These are phyloP conservation scores for Lonchura striata DNA, from an alignment of 2,113 vertebrate genomes.

Conservation along the genomic window DNA sequence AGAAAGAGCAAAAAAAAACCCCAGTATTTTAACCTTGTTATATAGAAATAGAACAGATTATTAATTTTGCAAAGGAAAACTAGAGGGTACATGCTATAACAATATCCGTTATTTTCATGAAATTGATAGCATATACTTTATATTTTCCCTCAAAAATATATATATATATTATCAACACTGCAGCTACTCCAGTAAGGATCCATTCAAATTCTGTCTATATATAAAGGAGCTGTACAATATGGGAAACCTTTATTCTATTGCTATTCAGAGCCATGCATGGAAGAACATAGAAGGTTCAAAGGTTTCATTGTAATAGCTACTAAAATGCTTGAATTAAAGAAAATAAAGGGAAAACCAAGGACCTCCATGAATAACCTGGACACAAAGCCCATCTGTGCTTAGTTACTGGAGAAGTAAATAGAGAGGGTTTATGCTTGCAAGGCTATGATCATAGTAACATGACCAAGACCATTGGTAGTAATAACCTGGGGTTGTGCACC, in stretches of 20 bases:
- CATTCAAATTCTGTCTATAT: not conserved
- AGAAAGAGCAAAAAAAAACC: not conserved
- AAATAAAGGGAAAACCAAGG: not conserved
- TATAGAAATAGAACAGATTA: not conserved
- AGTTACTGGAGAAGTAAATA: not conserved
- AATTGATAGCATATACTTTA: not conserved
- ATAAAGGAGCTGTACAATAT: not conserved
- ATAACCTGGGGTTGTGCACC: not conserved
- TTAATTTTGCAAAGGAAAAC: not conserved
- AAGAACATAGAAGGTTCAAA: slow-evolving; percentile 4
- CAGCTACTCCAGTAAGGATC: not conserved
- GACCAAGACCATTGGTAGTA: not conserved
- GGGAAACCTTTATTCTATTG: not conserved
- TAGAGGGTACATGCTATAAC: not conserved
- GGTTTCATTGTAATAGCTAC: slow-evolving; percentile 21
- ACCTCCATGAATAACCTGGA: not conserved
- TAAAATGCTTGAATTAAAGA: not conserved
- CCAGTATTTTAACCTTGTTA: not conserved
- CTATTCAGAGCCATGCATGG: not conserved
- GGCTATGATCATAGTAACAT: not conserved
- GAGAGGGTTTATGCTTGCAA: not conserved
- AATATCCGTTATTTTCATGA: not conserved
- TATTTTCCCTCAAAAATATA: not conserved
- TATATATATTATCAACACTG: not conserved
- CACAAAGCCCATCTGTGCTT: slow-evolving; percentile 32